These are phyloP conservation scores for Eueremaeus valkanovi DNA, from an alignment of 2,888 invertebrate species.

Conservation along the genomic window DNA sequence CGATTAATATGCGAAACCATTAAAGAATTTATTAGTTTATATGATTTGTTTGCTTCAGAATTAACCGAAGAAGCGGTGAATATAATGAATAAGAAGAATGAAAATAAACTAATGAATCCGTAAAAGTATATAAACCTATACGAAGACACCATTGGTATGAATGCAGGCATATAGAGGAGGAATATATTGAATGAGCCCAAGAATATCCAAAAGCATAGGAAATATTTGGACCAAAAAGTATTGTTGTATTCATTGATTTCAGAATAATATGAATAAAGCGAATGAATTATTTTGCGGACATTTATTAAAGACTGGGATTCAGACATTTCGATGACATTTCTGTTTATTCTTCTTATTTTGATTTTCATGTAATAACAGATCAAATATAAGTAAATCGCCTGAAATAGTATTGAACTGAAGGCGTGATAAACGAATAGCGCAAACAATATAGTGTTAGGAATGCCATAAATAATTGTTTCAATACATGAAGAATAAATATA, in stretches of 20 bases:
- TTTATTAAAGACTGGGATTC: not conserved
- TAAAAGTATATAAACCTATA: not conserved
- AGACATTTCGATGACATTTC: not conserved
- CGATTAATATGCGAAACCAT: not conserved
- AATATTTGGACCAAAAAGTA: constrained; percentile 8
- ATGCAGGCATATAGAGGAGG: not conserved
- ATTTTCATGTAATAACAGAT: not conserved
- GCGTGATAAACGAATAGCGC: not conserved
- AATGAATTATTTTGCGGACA: not conserved
- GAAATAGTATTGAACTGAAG: not conserved
- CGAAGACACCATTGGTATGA: not conserved
- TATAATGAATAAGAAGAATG: not conserved
- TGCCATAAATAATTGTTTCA: not conserved
- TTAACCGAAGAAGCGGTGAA: too few relatives aligned
- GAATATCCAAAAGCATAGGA: not conserved
- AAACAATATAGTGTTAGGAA: not conserved
- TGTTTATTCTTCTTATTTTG: not conserved
- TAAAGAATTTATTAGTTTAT: not conserved
- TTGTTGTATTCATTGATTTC: not conserved
- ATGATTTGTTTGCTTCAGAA: too few relatives aligned
- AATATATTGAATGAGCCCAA: not conserved
- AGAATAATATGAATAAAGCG: not conserved
- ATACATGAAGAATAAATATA: too few relatives aligned
- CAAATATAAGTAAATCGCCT: not conserved
- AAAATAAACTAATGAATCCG: not conserved